These are phyloP conservation scores for Neotoma lepida DNA, from an alignment of 2,113 vertebrate species.

Conservation along the genomic window DNA sequence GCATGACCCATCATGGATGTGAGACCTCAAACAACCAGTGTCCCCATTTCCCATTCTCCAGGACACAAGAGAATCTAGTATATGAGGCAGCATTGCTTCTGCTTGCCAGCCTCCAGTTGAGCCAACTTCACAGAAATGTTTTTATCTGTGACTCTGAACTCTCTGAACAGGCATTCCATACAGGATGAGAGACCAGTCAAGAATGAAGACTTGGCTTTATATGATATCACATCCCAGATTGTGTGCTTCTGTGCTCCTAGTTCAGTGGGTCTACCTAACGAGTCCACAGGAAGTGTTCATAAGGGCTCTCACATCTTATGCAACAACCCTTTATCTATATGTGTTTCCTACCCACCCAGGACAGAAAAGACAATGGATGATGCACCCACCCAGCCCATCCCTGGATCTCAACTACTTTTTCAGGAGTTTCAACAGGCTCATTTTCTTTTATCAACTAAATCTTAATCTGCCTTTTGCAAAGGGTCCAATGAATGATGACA, in stretches of 20 bases:
- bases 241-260: background rate
- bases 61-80: fast-evolving
- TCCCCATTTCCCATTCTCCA: background rate
- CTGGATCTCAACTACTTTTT: background rate
- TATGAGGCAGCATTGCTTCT: background rate
- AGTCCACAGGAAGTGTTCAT: background rate
- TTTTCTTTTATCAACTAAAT: background rate
- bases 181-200: background rate
- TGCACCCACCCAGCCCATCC: background rate
- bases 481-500: background rate
- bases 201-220: background rate
- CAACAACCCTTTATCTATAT: background rate
- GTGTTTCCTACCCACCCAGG: background rate
- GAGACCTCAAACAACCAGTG: background rate
- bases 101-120: background rate
- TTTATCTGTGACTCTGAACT: background rate
- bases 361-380: background rate
- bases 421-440: background rate
- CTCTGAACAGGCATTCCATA: background rate
- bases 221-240: background rate
- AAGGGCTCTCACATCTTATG: background rate
- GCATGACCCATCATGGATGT: background rate
- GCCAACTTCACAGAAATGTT: background rate
- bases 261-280: too few relatives aligned
- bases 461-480: background rate